Base-by-base conservation (phyloP, 1,140 invertebrate genomes). In the Drosophila setifemur region DNA sequence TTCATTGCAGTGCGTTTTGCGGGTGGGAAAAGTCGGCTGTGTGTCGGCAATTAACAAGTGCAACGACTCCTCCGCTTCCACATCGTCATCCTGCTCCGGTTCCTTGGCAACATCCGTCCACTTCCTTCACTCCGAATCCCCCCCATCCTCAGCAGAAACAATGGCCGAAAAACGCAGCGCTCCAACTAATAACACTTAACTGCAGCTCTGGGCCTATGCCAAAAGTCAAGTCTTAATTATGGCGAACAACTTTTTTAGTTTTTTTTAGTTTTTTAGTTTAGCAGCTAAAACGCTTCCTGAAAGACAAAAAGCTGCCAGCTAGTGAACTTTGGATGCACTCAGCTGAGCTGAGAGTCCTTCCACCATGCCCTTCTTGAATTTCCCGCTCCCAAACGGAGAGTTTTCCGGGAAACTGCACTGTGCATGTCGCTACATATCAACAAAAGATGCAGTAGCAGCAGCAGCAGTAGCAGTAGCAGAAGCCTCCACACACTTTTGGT, bases 141-240 rank as follows among this genome's bases (percentile, higher is more conserved):
- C 50, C 21, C 44, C 45, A 31, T 19, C 19, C 31, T n/a, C n/a
- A n/a, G 7, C 18, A 3, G 23, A 12, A 19, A 73, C 70, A 73
- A 73, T 73, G 63, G 31, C 73, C 57, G 2, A 61, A 75, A 73
- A 60, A 64, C 5, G 42, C 45, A 54, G 28, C 49, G 60, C 55
- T 50, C 48, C 48, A 85, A 83, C 79, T 85, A 83, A 83, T 83
- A 83, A 74, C 79, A 79, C 79, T 85, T 78, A 85, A 78, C 42
- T 26, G 21, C 28, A 8, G 49, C 64, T 18, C 23, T n/a, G 57
- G 42, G 58, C 31, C 68, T 43, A 48, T 43, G 64, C 40, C 57
- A 44, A 58, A 63, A 54, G 61, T 70, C 67, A 78, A 73, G 79
- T 72, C 79, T 78, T 85, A 83, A 85, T 81, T 81, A 81, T 82